Conservation (phyloP, 2,113 vertebrate species). For the Corythornis vintsioides region DNA sequence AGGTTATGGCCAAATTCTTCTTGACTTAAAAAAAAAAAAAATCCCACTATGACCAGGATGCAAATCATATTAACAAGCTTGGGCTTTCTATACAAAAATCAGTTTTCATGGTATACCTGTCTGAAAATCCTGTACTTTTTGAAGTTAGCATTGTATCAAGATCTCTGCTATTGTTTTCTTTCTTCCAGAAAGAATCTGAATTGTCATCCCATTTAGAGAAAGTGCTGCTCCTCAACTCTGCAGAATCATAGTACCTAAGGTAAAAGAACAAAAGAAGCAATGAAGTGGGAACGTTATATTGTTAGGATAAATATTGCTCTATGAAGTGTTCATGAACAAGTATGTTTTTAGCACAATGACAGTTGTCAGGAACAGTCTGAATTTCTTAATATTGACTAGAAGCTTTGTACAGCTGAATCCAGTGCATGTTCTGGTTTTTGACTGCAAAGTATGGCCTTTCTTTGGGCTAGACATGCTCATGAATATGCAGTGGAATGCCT, state of each 20-base stretch:
- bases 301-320: not conserved
- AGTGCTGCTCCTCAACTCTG: conserved; percentile 74
- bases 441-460: not conserved
- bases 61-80: not conserved
- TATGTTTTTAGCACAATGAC: not conserved
- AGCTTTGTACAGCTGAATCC: not conserved
- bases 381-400: not conserved
- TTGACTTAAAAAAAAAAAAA: not conserved
- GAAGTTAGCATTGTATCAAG: conserved; percentile 75
- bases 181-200: conserved; percentile 82
- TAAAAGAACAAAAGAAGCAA: not conserved
- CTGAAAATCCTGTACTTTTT: conserved; percentile 73
- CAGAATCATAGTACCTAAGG: conserved; percentile 78
- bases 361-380: not conserved
- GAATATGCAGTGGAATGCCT: not conserved
- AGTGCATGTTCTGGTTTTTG: rapidly evolving
- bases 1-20: not conserved
- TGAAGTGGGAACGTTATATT: not conserved
- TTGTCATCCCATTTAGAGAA: conserved; percentile 83
- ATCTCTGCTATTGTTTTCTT: conserved; percentile 78
- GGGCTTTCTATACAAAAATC: not conserved
- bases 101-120: conserved; percentile 76
- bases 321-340: not conserved
- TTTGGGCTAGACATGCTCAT: not conserved
- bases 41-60: not conserved